These are phyloP conservation scores for Caenorhabditis sp. DNA, from an alignment of 2,888 invertebrate species.

Conservation along the genomic window DNA sequence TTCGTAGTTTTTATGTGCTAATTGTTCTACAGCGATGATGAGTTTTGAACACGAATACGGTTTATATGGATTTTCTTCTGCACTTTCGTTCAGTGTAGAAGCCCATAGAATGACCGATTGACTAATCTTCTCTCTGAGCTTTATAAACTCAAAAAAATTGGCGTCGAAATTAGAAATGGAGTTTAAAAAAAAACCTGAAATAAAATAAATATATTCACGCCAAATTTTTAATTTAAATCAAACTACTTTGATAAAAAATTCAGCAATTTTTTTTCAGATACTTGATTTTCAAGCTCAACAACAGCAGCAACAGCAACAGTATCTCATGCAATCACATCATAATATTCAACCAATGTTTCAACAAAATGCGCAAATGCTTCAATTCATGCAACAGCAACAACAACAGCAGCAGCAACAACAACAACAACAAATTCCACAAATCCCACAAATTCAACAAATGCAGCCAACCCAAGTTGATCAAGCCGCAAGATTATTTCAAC, in stretches of 20 bases:
- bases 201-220: too few species aligned
- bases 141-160: neutral
- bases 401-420: conserved; percentile 37
- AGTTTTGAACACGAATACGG: neutral
- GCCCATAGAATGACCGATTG: conserved; percentile 11
- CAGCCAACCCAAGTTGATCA: conserved; percentile 11
- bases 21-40: neutral
- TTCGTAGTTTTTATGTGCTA: neutral
- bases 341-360: conserved; percentile 17
- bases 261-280: neutral
- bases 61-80: conserved; percentile 4
- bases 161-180: too few species aligned
- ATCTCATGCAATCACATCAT: conserved; percentile 8
- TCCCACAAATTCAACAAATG: conserved; percentile 15
- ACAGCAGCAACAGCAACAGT: conserved; percentile 25
- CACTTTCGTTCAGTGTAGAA: conserved; percentile 6
- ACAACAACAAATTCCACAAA: conserved; percentile 23
- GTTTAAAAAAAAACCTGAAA: too few species aligned
- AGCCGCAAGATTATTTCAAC: neutral
- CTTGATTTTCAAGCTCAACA: conserved; percentile 12
- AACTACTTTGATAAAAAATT: neutral
- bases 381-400: conserved; percentile 17
- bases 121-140: conserved; percentile 24
- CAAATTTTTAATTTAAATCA: neutral
- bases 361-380: conserved; percentile 12